Percentiles rank a stretch among this genome's conserved stretches.
Conservation (phyloP, 2,113 vertebrate genomes). For the Columba livia region DNA sequence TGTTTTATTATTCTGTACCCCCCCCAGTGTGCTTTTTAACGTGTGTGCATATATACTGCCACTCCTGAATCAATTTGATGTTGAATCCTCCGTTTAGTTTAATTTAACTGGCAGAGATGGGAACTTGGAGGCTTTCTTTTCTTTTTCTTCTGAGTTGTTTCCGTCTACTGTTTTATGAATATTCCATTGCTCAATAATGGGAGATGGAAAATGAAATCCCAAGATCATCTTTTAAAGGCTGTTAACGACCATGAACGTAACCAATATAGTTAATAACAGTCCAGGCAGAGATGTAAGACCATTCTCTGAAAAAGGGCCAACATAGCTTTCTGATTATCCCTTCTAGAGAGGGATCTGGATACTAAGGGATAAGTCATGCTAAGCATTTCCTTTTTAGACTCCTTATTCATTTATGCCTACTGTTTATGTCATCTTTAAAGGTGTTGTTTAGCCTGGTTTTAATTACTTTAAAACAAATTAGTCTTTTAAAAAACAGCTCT, state of each 20-base stretch:
- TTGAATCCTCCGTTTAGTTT: neutral
- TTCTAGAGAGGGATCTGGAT: slow-evolving; percentile 34
- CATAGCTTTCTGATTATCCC: slow-evolving; percentile 57
- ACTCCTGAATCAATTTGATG: neutral
- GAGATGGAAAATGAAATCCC: slow-evolving; percentile 51
- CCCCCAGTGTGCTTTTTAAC: neutral
- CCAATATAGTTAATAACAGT: slow-evolving; percentile 38
- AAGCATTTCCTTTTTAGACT: slow-evolving; percentile 51
- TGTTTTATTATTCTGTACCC: neutral
- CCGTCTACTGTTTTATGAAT: slow-evolving; percentile 2
- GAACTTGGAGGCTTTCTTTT: slow-evolving; percentile 7
- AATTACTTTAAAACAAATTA: slow-evolving; percentile 45
- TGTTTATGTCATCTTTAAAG: slow-evolving; percentile 54
- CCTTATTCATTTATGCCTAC: slow-evolving; percentile 19
- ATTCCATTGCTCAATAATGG: slow-evolving; percentile 49
- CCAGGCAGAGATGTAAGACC: slow-evolving; percentile 18
- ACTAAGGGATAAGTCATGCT: slow-evolving; percentile 39
- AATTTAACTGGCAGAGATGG: neutral
- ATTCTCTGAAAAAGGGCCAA: slow-evolving; percentile 15
- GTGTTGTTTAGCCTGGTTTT: slow-evolving; percentile 51
- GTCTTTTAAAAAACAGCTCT: neutral
- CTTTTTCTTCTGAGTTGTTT: slow-evolving; percentile 6
- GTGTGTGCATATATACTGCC: neutral
- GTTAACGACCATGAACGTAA: slow-evolving; percentile 46
- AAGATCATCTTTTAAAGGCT: slow-evolving; percentile 30